A percentile compares a stretch with the other conserved stretches of the same genome.
Conservation (phyloP, 2,888 invertebrate species). For the Embidobia sp. region DNA sequence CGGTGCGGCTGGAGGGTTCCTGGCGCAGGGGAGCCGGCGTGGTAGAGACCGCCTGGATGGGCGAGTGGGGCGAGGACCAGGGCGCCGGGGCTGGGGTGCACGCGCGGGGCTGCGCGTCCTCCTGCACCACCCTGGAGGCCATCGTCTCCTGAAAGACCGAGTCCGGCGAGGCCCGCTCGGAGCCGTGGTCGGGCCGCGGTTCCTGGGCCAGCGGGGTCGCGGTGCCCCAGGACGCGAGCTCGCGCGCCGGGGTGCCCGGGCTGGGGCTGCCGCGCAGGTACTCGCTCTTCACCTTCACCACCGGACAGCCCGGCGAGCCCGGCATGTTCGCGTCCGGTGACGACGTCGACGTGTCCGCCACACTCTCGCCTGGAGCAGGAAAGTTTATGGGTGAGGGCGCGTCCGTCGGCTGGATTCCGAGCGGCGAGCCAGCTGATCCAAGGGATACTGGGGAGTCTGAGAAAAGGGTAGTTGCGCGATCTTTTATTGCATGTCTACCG, state of each 20-base stretch:
- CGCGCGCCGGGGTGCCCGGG: constrained; percentile 83
- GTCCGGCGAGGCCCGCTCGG: constrained; percentile 84
- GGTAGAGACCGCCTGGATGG: constrained; percentile 80
- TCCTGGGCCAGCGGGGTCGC: constrained; percentile 75
- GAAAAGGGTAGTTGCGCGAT: constrained; percentile 67
- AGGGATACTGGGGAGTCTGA: constrained; percentile 81
- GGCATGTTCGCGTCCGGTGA: constrained; percentile 94
- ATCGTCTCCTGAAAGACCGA: constrained; percentile 85
- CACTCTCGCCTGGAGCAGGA: constrained; percentile 90
- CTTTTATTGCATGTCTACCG: constrained; percentile 60
- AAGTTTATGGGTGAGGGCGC: constrained; percentile 80
- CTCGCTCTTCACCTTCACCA: constrained; percentile 80
- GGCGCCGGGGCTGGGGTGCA: constrained; percentile 73
- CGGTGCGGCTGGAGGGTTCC: constrained; percentile 73
- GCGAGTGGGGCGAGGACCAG: constrained; percentile 82
- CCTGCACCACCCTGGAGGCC: constrained; percentile 76
- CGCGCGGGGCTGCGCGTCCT: constrained; percentile 71
- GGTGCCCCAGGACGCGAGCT: constrained; percentile 82
- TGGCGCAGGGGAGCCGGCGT: constrained; percentile 78
- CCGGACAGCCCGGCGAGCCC: constrained; percentile 86
- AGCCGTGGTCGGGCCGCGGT: constrained; percentile 69
- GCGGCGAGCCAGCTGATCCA: constrained; percentile 80
- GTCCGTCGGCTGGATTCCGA: constrained; percentile 79
- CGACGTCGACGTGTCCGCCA: constrained; percentile 96
- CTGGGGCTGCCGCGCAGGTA: constrained; percentile 83